Conservation (phyloP, 1,140 invertebrate species). For the Gonioctena quinquepunctata region DNA sequence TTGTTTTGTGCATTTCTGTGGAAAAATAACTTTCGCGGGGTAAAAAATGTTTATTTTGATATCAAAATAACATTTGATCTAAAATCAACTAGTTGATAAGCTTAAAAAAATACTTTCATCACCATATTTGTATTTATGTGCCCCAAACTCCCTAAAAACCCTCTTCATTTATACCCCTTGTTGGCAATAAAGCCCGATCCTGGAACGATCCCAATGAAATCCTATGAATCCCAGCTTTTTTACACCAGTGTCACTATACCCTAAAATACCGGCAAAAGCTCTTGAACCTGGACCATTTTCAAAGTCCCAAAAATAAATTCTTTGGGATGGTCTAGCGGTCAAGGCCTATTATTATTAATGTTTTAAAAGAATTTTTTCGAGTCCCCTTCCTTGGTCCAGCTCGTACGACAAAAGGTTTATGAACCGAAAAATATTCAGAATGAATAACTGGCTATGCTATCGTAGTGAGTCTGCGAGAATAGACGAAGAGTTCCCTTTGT, state of each 20-base stretch:
- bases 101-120: no score
- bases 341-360: background rate
- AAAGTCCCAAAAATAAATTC: background rate
- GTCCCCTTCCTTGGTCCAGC: background rate
- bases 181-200: no score
- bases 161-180: no score
- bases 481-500: background rate
- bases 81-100: no score
- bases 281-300: background rate
- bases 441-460: background rate
- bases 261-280: background rate
- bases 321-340: background rate
- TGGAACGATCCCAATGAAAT: no score
- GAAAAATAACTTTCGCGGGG: no score
- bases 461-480: background rate
- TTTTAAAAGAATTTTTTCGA: background rate
- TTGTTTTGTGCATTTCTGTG: no score
- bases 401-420: constrained; percentile 1
- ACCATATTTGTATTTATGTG: no score
- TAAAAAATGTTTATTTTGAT: no score
- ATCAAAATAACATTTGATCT: no score
- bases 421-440: constrained; percentile 3
- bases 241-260: background rate
- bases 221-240: background rate
- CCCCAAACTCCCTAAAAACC: no score